Evolutionary conservation across 2,888 invertebrate species (phyloP).

Genomic region (Rutpela maculata): DNA sequence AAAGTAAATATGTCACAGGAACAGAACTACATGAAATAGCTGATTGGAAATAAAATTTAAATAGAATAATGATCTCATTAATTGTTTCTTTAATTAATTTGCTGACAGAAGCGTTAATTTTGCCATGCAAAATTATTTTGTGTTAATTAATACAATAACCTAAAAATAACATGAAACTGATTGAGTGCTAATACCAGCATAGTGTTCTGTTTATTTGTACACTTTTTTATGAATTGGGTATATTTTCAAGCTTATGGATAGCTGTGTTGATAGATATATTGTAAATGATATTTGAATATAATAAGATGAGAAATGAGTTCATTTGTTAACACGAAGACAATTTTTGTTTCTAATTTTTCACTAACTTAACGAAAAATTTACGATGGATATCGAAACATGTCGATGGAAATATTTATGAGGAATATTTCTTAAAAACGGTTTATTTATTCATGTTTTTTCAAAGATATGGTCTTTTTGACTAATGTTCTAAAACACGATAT

Average conservation of each 20-base stretch:
- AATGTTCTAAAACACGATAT: no score
- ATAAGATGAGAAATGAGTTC: neutral
- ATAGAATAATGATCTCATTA: neutral
- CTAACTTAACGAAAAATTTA: neutral
- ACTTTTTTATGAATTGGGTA: neutral
- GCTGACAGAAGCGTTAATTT: neutral
- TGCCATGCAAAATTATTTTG: neutral
- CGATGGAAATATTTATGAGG: neutral
- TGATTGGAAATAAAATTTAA: neutral
- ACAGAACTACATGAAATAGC: neutral
- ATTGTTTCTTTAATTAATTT: neutral
- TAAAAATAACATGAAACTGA: neutral
- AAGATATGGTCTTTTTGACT: neutral
- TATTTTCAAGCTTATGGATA: neutral
- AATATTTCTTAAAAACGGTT: neutral
- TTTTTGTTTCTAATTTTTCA: neutral
- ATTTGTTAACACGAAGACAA: conserved; percentile 1
- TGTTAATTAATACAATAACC: no score
- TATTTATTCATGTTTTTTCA: neutral
- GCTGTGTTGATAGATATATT: neutral
- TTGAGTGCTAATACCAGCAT: neutral
- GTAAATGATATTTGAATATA: conserved; percentile 1
- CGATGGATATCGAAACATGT: neutral
- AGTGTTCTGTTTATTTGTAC: neutral
- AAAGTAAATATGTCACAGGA: neutral